A percentile compares a stretch with the other conserved stretches of the same genome.
These are phyloP conservation scores for Ips nitidus DNA, from an alignment of 1,140 invertebrate genomes.

Conservation along the genomic window DNA sequence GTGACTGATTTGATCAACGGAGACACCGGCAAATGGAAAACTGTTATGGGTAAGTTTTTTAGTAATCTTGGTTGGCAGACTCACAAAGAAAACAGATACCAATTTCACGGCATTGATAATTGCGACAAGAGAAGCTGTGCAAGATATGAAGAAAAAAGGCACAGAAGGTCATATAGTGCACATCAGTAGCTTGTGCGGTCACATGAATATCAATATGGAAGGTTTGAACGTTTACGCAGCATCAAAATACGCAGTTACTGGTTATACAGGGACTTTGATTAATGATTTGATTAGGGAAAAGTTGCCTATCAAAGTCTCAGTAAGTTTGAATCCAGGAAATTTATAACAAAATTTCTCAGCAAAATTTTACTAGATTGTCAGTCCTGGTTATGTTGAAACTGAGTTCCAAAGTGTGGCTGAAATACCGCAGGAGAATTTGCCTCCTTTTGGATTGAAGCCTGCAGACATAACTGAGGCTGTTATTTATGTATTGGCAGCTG, in stretches of 20 bases:
- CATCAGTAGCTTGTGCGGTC: conserved; percentile 56
- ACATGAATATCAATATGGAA: conserved; percentile 29
- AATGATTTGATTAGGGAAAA: conserved; percentile 54
- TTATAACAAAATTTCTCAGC: not conserved
- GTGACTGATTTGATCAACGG: conserved; percentile 41
- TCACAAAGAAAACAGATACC: conserved; percentile 11
- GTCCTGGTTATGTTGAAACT: conserved; percentile 32
- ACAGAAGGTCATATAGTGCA: conserved; percentile 69
- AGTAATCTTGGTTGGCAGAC: no score
- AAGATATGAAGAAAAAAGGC: conserved; percentile 59
- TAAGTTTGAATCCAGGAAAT: conserved; percentile 39
- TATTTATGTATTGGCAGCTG: not conserved
- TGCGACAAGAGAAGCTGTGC: conserved; percentile 64
- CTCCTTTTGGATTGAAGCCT: not conserved
- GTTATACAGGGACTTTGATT: conserved; percentile 57
- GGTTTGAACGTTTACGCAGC: conserved; percentile 55
- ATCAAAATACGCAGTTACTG: conserved; percentile 60
- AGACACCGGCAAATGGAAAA: conserved; percentile 33
- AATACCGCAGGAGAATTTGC: conserved; percentile 7
- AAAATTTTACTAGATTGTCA: conserved; percentile 34
- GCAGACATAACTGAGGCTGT: not conserved
- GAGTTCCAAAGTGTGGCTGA: conserved; percentile 9
- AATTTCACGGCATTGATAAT: conserved; percentile 60
- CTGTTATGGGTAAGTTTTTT: conserved; percentile 2
- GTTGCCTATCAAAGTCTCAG: conserved; percentile 52